These are phyloP conservation scores for Cataglyphis hispanica DNA, from an alignment of 1,140 invertebrate genomes.

Conservation along the genomic window DNA sequence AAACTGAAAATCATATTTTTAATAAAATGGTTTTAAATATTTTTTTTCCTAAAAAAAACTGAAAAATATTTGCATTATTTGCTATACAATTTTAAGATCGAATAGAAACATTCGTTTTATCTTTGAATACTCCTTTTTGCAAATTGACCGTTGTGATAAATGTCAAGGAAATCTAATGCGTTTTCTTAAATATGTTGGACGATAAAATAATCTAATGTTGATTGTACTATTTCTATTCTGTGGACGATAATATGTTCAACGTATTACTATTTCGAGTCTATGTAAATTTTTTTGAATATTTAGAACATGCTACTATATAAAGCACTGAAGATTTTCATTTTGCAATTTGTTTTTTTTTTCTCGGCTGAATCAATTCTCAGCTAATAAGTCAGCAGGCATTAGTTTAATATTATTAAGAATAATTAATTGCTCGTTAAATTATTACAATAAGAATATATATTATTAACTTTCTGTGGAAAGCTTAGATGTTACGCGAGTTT, in stretches of 20 bases:
- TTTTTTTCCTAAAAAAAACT: background rate
- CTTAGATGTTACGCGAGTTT: background rate
- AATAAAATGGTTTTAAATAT: background rate
- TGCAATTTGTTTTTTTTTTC: background rate
- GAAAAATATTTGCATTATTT: background rate
- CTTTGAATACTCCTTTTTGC: background rate
- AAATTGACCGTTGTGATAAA: constrained; percentile 12
- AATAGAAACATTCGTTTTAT: background rate
- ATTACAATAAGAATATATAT: background rate
- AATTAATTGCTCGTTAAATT: background rate
- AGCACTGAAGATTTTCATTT: background rate
- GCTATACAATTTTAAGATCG: background rate
- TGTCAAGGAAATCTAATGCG: background rate
- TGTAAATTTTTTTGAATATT: too few relatives aligned
- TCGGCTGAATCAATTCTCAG: background rate
- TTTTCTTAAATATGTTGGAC: background rate
- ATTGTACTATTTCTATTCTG: background rate
- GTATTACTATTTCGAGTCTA: background rate
- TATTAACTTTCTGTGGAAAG: background rate
- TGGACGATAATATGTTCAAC: too few relatives aligned
- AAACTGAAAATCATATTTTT: background rate
- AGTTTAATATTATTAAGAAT: background rate
- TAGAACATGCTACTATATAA: background rate
- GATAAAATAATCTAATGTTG: background rate
- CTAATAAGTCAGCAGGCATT: background rate